phyloP scores from a whole-genome alignment of 2,888 invertebrate species.

The Phania funesta region DNA sequence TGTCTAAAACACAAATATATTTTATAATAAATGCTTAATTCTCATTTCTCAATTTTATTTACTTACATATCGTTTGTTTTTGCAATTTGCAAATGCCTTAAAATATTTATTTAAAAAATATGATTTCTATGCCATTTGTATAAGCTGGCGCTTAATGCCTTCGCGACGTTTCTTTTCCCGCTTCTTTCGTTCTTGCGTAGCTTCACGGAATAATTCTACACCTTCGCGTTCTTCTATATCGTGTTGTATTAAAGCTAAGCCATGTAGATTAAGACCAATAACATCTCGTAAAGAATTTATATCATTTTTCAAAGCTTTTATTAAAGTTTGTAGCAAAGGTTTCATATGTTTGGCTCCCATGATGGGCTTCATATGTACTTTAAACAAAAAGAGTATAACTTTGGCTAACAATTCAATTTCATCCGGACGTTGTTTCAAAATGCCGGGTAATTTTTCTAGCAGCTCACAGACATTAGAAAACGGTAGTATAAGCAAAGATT shows the following conservation, averaged over 20 bases:
- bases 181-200: slow-evolving; percentile 84
- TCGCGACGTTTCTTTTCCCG: slow-evolving; percentile 82
- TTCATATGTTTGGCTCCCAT: slow-evolving; percentile 86
- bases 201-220: slow-evolving; percentile 89
- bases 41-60: slow-evolving; percentile 43
- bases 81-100: neutral
- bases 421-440: slow-evolving; percentile 85
- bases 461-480: slow-evolving; percentile 90
- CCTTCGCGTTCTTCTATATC: slow-evolving; percentile 88
- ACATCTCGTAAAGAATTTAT: slow-evolving; percentile 84
- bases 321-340: slow-evolving; percentile 74
- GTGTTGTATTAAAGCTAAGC: slow-evolving; percentile 87
- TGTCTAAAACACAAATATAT: slow-evolving; percentile 7
- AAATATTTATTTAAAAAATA: neutral
- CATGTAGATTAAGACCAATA: slow-evolving; percentile 92
- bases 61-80: neutral
- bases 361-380: slow-evolving; percentile 89
- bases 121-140: slow-evolving; percentile 72
- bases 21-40: slow-evolving; percentile 62
- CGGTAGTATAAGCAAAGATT: slow-evolving; percentile 91
- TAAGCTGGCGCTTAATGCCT: slow-evolving; percentile 73
- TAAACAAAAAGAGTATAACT: slow-evolving; percentile 88
- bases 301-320: slow-evolving; percentile 73
- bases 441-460: slow-evolving; percentile 85
- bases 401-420: slow-evolving; percentile 89